phyloP scores from a whole-genome alignment of 2,797 vertebrate species.

The Alcedo atthis region DNA sequence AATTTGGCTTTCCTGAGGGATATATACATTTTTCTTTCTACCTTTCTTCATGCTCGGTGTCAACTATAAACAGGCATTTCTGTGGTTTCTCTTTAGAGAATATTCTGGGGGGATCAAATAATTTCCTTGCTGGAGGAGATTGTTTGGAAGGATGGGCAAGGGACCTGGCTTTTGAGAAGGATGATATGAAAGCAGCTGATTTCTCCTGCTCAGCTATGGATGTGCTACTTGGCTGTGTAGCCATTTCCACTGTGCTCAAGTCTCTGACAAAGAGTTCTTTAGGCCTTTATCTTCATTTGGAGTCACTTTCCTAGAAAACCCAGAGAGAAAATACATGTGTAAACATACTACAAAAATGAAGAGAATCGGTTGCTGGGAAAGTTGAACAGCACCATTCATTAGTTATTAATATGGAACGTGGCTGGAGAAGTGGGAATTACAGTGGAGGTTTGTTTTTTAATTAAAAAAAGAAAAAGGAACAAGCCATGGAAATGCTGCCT shows the following conservation, averaged over 20 bases:
- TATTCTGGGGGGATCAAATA: background rate
- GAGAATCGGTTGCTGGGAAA: background rate
- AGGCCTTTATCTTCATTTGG: background rate
- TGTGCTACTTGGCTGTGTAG: background rate
- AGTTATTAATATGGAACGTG: background rate
- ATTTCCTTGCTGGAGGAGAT: background rate
- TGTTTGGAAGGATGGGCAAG: background rate
- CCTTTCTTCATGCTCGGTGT: background rate
- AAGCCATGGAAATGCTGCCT: background rate
- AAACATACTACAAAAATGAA: background rate
- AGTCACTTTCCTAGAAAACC: background rate
- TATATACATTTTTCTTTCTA: background rate
- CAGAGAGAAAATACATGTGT: background rate
- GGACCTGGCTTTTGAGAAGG: background rate
- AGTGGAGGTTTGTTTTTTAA: background rate
- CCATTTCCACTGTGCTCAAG: background rate
- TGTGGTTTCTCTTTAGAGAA: background rate
- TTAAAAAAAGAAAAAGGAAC: background rate
- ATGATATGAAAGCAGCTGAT: background rate
- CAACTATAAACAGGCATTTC: background rate
- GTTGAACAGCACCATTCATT: background rate
- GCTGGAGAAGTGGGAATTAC: background rate
- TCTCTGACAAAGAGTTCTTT: background rate
- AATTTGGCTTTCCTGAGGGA: background rate
- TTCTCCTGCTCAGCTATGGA: background rate